Base-by-base conservation (phyloP, 2,113 vertebrate genomes). In the Myanophis thanlyinensis region DNA sequence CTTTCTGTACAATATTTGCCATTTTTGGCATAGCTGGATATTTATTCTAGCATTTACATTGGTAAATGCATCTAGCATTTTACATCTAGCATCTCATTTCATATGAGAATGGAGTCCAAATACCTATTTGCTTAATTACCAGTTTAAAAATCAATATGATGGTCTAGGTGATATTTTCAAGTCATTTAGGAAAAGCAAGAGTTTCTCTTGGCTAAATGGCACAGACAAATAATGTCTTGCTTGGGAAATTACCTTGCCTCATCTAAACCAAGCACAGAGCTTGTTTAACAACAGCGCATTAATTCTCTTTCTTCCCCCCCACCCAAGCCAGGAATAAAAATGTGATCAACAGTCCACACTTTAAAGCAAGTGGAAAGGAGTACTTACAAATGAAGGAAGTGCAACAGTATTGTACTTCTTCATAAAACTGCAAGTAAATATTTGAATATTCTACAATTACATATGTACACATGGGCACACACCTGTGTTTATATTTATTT, bases 301-400 rank as follows among this genome's bases (percentile, higher is more conserved):
- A 92, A 27, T 84, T 44, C 88, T 23, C 20, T 6, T 1, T 22
- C 23, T 18, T 23, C 73, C 1, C 52, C 44, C 22, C 23, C 73
- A 15, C 23, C 49, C 51, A 46, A 22, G 62, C 49, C 51, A 46
- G 30, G 62, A 35, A 13, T 86, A 93, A 80, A 51, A 85, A 88
- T 86, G 92, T 90, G 53, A 90, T 93, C 89, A 93, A 93, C 92
- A 93, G 46, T 84, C 88, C 53, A 90, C 88, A 86, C 40, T 90
- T 93, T 90, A 44, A 90, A 86, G n/a, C n/a, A n/a, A n/a, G 6
- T 80, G 67, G 18, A 80, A 54, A n/a, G 35, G 22, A 91, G 1
- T n/a, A 25, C 59, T 88, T 62, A 46, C 25, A 53, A 89, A 80
- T 30, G 18, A 23, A 47, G 46, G 56, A 0, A 44, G 10, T 11